Evolutionary conservation across 1,140 invertebrate species (phyloP).

Genomic region (Drosophila persimilis): DNA sequence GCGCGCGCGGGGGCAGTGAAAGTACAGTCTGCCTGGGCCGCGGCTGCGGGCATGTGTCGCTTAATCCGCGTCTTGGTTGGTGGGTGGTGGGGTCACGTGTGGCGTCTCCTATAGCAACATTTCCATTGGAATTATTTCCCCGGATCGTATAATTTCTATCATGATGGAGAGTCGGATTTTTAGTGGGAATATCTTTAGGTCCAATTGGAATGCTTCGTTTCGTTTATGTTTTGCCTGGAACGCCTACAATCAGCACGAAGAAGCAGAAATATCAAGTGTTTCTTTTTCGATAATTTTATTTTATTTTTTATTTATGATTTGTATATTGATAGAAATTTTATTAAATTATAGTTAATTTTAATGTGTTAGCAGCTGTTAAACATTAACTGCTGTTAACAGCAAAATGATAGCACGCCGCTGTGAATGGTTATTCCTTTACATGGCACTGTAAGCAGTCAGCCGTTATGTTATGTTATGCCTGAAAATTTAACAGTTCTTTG

Average conservation of each 20-base stretch:
- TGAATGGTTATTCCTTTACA: not conserved
- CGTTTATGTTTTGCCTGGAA: not conserved
- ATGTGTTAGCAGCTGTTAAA: constrained; percentile 21
- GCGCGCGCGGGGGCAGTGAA: constrained; percentile 49
- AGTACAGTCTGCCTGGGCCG: constrained; percentile 71
- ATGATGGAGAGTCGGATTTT: no score
- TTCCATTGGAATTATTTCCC: no score
- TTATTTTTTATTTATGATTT: constrained; percentile 8
- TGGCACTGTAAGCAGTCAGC: not conserved
- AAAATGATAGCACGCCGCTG: constrained; percentile 2
- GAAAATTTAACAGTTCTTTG: not conserved
- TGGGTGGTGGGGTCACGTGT: no score
- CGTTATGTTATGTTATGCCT: constrained; percentile 18
- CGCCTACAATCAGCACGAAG: not conserved
- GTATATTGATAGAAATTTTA: no score
- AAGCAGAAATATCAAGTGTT: not conserved
- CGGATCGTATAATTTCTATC: no score
- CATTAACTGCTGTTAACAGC: constrained; percentile 32
- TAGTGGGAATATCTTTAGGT: constrained; percentile 1
- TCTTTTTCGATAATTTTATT: not conserved
- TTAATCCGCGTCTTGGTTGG: no score
- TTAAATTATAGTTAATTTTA: constrained; percentile 10
- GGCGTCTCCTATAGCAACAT: no score
- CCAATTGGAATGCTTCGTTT: constrained; percentile 9
- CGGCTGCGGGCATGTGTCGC: no score